phyloP scores from a whole-genome alignment of 2,113 vertebrate genomes.

The Cyanoliseus patagonus region DNA sequence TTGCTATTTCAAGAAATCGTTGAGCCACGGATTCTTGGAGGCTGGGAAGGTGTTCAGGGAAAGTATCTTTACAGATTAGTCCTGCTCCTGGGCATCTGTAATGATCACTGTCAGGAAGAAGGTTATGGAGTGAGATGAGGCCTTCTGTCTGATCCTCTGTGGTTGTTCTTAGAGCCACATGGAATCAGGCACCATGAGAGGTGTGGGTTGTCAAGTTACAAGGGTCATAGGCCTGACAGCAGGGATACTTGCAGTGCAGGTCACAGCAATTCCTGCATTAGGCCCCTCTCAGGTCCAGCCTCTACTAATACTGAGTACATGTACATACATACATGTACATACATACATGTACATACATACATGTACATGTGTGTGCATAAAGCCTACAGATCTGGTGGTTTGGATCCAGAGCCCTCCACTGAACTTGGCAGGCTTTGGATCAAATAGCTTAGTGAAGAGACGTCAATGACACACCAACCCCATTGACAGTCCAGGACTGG shows the following conservation, averaged over 20 bases:
- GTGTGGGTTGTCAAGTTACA: not conserved
- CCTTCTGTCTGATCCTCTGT: not conserved
- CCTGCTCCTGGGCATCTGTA: not conserved
- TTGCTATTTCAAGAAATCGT: not conserved
- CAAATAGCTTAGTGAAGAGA: not conserved
- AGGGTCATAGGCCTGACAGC: not conserved
- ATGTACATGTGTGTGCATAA: accelerated
- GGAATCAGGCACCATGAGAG: not conserved
- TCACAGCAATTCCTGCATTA: not conserved
- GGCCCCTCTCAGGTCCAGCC: not conserved
- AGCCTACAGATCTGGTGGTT: not conserved
- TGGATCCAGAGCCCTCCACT: not conserved
- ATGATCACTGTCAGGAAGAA: not conserved
- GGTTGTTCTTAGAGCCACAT: not conserved
- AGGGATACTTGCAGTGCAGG: not conserved
- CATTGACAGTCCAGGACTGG: accelerated
- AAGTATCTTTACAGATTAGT: not conserved
- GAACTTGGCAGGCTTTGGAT: not conserved
- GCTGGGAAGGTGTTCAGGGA: not conserved
- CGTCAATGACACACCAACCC: not conserved
- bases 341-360: not conserved
- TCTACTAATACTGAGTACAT: not conserved
- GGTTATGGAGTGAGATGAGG: not conserved
- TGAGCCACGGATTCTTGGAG: not conserved
- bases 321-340: not conserved